Evolutionary conservation across 2,113 vertebrate species (phyloP).

Genomic region (Lepus americanus): DNA sequence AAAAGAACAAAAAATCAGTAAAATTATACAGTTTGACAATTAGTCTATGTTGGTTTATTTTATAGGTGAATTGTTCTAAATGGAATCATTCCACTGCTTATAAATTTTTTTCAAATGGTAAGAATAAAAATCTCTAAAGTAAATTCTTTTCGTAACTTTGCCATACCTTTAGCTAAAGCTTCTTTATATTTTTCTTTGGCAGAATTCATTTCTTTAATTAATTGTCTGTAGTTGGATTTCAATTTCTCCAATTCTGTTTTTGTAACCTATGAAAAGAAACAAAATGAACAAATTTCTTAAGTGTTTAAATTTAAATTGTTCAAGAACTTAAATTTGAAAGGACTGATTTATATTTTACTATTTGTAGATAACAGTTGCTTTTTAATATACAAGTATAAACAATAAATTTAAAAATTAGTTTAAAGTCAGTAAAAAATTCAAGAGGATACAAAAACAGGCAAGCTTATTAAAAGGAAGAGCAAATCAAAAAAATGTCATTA

Average conservation of each 20-base stretch:
- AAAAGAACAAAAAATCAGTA: neutral
- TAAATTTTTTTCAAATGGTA: neutral
- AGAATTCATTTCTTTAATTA: slow-evolving; percentile 95
- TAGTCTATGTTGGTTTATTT: neutral
- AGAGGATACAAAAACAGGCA: neutral
- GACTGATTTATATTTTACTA: slow-evolving; percentile 28
- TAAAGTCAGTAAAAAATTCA: slow-evolving; percentile 40
- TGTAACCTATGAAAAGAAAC: slow-evolving; percentile 91
- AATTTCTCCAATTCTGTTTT: slow-evolving; percentile 97
- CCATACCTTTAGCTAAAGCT: slow-evolving; percentile 95
- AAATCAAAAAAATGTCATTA: slow-evolving; percentile 9
- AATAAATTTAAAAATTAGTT: slow-evolving; percentile 54
- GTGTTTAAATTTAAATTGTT: slow-evolving; percentile 45
- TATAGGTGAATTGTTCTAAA: slow-evolving; percentile 3
- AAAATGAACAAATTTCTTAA: slow-evolving; percentile 39
- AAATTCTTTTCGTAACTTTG: slow-evolving; percentile 41
- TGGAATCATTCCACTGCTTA: neutral
- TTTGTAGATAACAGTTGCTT: neutral
- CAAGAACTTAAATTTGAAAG: slow-evolving; percentile 57
- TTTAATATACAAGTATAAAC: slow-evolving; percentile 16
- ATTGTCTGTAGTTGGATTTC: slow-evolving; percentile 94
- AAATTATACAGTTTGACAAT: neutral
- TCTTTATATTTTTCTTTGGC: slow-evolving; percentile 98
- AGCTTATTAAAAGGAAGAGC: slow-evolving; percentile 23
- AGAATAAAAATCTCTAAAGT: slow-evolving; percentile 53